Evolutionary conservation across 2,113 vertebrate genomes (phyloP).

Genomic region (Limnothrissa miodon): DNA sequence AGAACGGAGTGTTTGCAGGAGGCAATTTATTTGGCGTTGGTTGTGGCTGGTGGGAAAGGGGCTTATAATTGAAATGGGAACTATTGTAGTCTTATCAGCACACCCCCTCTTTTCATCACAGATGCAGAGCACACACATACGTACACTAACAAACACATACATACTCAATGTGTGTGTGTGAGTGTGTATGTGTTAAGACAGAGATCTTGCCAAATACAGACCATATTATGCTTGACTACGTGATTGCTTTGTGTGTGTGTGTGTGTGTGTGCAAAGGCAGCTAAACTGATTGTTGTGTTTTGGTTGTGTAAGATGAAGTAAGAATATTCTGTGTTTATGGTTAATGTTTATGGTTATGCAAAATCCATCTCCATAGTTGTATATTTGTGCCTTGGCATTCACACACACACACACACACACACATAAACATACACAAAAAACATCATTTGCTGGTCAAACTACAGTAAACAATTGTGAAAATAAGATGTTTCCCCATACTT

Average conservation of each 20-base stretch:
- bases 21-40: slow-evolving; percentile 9
- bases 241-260: background rate
- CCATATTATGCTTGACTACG: background rate
- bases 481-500: too few species aligned
- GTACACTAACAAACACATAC: background rate
- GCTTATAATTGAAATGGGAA: slow-evolving; percentile 7
- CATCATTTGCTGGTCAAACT: too few species aligned
- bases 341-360: too few species aligned
- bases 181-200: background rate
- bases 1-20: background rate
- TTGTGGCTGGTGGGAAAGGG: background rate
- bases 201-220: background rate
- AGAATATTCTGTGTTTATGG: background rate
- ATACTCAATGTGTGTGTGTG: background rate
- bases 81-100: background rate
- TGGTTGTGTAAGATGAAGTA: background rate
- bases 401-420: too few species aligned
- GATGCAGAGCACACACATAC: background rate
- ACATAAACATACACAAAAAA: too few species aligned
- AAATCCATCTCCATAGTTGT: too few species aligned
- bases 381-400: too few species aligned
- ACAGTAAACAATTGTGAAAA: too few species aligned
- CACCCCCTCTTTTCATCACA: background rate
- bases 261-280: slow-evolving; percentile 18
- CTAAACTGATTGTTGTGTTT: slow-evolving; percentile 3